Evolutionary conservation across 2,797 vertebrate genomes (phyloP), one percentile per base, ranked within the genome.

Genomic region (Malurus leucopterus): DNA sequence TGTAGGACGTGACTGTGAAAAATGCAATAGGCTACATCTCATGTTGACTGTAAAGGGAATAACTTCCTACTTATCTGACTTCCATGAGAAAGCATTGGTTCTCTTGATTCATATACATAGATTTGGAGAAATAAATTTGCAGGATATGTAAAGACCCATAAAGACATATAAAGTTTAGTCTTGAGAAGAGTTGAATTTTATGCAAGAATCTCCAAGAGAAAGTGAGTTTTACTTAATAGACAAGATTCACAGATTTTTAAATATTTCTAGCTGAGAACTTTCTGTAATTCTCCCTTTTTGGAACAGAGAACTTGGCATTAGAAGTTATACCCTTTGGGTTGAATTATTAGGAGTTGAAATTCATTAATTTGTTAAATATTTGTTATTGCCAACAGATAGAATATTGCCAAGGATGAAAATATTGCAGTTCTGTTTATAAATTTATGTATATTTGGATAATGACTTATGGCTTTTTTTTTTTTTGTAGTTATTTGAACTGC

Each of bases 401-500:
- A 34, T 55, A 32, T 57, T 84, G 9, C 23, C 57, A 81, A 34
- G 21, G n/a, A 40, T 57, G 6, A 24, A 88, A 84, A 24, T 69
- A 30, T 14, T 68, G 9, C 24, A 75, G 13, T 79, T 17, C 6
- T 57, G 3, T 54, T 65, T 64, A 62, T 69, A 86, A 46, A 50
- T 61, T 49, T 69, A 9, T 14, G 3, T 50, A 50, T 22, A 23
- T 75, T 84, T 61, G 15, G 7, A 12, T 68, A 59, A 59, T 70
- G 16, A 88, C 15, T 62, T 83, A 15, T 10, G 4, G 51, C 14
- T 86, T 81, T 81, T 76, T 82, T 84, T 78, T 79, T 82, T 55
- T 71, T 57, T 86, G 13, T 95, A 99, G 99, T 96, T 99, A 71
- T 99, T 99, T 94, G 99, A 99, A 92, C 97, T 99, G 36, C 97